phyloP scores from a whole-genome alignment of 2,797 vertebrate genomes.

The Sebastes baramenuke region DNA sequence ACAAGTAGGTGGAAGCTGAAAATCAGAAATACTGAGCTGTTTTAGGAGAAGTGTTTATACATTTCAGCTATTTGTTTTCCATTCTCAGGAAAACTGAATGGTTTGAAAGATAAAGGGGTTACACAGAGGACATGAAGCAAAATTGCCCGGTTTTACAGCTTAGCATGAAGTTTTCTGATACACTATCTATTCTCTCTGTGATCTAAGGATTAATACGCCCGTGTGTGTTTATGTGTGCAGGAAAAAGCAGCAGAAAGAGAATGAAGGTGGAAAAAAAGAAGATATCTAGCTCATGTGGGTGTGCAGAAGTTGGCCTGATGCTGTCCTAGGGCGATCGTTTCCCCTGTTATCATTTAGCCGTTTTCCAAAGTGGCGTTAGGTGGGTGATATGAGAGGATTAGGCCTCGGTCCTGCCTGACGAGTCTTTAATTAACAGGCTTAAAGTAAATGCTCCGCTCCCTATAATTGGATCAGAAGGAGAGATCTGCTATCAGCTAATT shows the following conservation, averaged over 20 bases:
- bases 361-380: slow-evolving; percentile 69
- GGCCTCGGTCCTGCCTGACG: slow-evolving; percentile 67
- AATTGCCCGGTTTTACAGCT: slow-evolving; percentile 1
- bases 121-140: background rate
- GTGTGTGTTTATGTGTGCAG: background rate
- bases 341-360: slow-evolving; percentile 57
- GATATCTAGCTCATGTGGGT: slow-evolving; percentile 9
- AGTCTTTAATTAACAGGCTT: slow-evolving; percentile 84
- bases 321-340: slow-evolving; percentile 54
- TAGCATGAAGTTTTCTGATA: background rate
- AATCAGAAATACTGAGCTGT: slow-evolving; percentile 7
- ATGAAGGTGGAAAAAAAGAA: background rate
- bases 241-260: background rate
- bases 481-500: slow-evolving; percentile 82
- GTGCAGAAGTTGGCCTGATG: slow-evolving; percentile 15
- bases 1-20: background rate
- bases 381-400: slow-evolving; percentile 77
- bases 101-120: slow-evolving; percentile 17
- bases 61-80: slow-evolving; percentile 12
- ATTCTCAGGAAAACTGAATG: background rate
- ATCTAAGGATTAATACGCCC: slow-evolving; percentile 6
- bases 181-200: background rate
- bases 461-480: slow-evolving; percentile 80
- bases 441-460: slow-evolving; percentile 81
- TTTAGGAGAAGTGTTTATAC: background rate